Evolutionary conservation across 2,113 vertebrate genomes (phyloP), one percentile per base, ranked within the genome.

Genomic region (Albula goreensis): DNA sequence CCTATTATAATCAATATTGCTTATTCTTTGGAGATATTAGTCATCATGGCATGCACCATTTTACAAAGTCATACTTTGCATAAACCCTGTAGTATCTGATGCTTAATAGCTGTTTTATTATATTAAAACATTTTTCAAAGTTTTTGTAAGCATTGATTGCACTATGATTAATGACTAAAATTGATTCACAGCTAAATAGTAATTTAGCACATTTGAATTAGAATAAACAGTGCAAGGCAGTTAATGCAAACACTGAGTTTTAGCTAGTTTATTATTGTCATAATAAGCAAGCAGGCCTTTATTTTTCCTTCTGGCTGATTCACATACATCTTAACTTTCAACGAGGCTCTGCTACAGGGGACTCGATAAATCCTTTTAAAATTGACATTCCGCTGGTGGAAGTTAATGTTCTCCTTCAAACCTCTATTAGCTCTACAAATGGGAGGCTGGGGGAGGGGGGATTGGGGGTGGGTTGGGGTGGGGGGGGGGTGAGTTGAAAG

Each of bases 341-440:
- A 12, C 57, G 17, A 15, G 12, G 3, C 12, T 13, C 63, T n/a
- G 10, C 17, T n/a, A 70, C 8, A 70, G 22, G 63, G 63, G n/a
- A 70, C 22, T 70, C 19, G n/a, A 70, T 70, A 70, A 22, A 70
- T 70, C 63, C 63, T 70, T n/a, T 70, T 70, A 70, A n/a, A 70
- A n/a, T 60, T 60, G 57, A 60, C 57, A 60, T 13, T 3, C 17
- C 57, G 7, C 63, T 70, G 22, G 63, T 70, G 63, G 63, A 70
- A 70, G 63, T n/a, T 70, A 70, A 70, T 70, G 63, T n/a, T 70
- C 63, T n/a, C 63, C 63, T 70, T 70, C 63, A n/a, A n/a, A 17
- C 22, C 63, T 13, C 22, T 70, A 70, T 22, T 22, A 70, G 63
- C 22, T 70, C 19, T n/a, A 70, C n/a, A n/a, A 70, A 70, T 70